These are phyloP conservation scores for Rhopilema esculentum DNA, from an alignment of 30 jellyfish, hydroid and myxozoan genomes.

Conservation along the genomic window DNA sequence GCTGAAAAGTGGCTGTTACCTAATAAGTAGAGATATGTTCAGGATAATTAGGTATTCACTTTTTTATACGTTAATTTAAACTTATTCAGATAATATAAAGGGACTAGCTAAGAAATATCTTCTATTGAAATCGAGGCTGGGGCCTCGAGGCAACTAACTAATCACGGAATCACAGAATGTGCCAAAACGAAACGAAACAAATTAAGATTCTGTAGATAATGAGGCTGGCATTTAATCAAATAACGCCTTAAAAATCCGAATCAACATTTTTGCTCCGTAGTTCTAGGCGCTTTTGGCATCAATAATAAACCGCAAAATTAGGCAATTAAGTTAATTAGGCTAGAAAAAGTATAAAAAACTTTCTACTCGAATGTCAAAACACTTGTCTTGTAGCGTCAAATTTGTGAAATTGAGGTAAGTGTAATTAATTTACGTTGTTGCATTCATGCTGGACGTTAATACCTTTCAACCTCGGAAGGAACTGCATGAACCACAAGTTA, in stretches of 20 bases:
- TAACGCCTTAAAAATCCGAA: not conserved
- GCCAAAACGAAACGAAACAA: not conserved
- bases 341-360: not conserved
- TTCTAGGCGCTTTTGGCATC: not conserved
- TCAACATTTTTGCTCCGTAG: not conserved
- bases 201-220: not conserved
- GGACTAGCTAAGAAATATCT: no score
- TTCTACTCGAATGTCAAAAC: not conserved
- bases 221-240: not conserved
- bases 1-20: no score
- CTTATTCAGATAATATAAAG: no score
- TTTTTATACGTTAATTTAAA: no score
- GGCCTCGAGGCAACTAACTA: not conserved
- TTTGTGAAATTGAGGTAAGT: not conserved
- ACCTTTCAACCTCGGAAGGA: no score
- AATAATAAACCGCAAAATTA: not conserved
- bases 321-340: not conserved
- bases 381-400: no score
- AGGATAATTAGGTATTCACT: no score
- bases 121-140: not conserved
- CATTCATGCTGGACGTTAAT: no score
- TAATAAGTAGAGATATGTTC: no score
- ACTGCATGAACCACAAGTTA: no score
- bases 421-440: not conserved
- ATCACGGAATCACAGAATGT: not conserved